Percentiles rank a stretch among this genome's conserved stretches.
These are phyloP conservation scores for Neodon shergylaensis DNA, from an alignment of 2,113 vertebrate genomes.

Conservation along the genomic window DNA sequence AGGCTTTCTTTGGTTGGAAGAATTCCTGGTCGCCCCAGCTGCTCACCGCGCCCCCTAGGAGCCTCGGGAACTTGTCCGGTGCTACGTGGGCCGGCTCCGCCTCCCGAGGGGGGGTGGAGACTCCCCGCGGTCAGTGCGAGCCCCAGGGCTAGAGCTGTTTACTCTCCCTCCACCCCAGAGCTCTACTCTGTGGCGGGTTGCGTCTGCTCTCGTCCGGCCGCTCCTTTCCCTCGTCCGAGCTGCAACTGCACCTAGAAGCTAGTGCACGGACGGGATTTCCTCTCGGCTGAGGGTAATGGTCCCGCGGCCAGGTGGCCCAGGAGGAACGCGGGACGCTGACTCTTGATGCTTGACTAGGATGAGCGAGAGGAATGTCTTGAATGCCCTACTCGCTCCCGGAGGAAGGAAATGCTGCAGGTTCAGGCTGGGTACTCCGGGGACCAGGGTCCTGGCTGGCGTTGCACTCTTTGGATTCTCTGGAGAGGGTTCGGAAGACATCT, in stretches of 20 bases:
- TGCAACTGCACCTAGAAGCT: slow-evolving; percentile 10
- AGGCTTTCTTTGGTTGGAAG: neutral
- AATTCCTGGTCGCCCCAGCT: accelerated
- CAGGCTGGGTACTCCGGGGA: neutral
- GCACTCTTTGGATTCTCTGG: neutral
- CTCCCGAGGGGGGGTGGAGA: neutral
- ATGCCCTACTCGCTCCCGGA: neutral
- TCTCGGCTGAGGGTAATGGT: neutral
- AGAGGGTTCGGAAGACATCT: neutral
- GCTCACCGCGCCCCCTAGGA: neutral
- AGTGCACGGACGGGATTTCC: neutral
- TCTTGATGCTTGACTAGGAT: neutral
- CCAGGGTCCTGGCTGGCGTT: neutral
- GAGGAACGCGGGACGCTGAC: neutral
- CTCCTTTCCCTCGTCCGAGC: neutral
- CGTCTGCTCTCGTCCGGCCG: neutral
- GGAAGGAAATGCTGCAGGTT: neutral
- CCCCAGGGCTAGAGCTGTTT: neutral
- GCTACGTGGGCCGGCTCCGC: neutral
- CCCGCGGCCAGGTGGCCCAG: neutral
- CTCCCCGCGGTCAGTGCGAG: neutral
- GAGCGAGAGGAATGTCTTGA: neutral
- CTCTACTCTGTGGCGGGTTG: neutral
- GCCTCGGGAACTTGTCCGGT: neutral
- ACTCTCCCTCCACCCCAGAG: neutral